A percentile compares a stretch with the other conserved stretches of the same genome.
Conservation (phyloP, 35 echinoderm and acorn worm genomes). For the Ptychodera flava region DNA sequence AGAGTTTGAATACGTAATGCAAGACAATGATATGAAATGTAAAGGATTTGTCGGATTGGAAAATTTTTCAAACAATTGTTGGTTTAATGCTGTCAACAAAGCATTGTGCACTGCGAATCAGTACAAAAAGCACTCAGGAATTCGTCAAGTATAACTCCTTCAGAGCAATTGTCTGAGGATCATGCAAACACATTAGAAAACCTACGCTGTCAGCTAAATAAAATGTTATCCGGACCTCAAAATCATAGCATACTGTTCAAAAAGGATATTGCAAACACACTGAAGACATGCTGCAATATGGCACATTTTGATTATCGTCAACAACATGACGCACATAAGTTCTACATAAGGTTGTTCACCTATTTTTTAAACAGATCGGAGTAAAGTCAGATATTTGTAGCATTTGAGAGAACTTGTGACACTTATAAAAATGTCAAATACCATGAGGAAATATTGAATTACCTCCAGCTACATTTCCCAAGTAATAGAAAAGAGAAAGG, state of each 20-base stretch:
- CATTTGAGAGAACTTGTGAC: background rate
- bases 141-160: background rate
- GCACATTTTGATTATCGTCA: background rate
- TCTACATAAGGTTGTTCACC: background rate
- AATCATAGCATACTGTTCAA: background rate
- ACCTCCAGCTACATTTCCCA: background rate
- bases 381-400: background rate
- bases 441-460: background rate
- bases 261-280: background rate
- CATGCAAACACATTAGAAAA: background rate
- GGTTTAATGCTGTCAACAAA: slow-evolving; percentile 25
- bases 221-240: background rate
- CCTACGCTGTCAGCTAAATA: background rate
- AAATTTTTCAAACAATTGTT: slow-evolving; percentile 26
- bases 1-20: background rate
- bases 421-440: background rate
- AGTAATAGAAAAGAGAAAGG: background rate
- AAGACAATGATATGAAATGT: background rate
- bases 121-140: background rate
- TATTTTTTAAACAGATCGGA: background rate
- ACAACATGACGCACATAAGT: background rate
- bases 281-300: background rate
- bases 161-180: background rate
- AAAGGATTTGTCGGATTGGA: slow-evolving; percentile 3
- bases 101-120: background rate